These are phyloP conservation scores for Danio aesculapii DNA, from an alignment of 2,797 vertebrate genomes.

Conservation along the genomic window DNA sequence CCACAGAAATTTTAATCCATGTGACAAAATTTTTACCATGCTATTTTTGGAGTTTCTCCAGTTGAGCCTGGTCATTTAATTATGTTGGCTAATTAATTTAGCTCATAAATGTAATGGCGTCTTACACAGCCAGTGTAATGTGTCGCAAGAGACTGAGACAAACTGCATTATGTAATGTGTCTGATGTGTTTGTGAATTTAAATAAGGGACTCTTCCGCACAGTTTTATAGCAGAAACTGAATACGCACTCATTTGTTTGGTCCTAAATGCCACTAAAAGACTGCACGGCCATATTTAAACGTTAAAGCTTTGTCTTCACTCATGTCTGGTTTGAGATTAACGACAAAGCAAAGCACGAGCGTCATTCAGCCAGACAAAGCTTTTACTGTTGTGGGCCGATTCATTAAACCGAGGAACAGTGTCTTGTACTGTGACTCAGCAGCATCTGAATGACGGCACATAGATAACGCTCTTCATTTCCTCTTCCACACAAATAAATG, in stretches of 20 bases:
- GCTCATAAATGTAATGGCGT: background rate
- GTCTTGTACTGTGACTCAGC: slow-evolving; percentile 23
- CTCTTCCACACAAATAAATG: background rate
- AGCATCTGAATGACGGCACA: slow-evolving; percentile 25
- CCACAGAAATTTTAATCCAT: background rate
- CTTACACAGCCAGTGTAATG: background rate
- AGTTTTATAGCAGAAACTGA: background rate
- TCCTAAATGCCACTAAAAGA: background rate
- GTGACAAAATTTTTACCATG: background rate
- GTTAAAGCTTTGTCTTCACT: background rate
- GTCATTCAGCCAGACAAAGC: slow-evolving; percentile 25
- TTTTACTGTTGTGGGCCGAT: slow-evolving; percentile 12
- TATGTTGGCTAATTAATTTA: background rate
- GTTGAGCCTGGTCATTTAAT: background rate
- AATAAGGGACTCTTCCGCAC: background rate
- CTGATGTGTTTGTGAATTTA: background rate
- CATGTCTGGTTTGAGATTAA: background rate
- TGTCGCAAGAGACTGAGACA: background rate
- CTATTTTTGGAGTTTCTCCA: background rate
- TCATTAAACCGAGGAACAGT: slow-evolving; percentile 35
- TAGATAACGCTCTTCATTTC: slow-evolving; percentile 33
- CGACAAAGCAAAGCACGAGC: background rate
- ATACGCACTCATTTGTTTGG: background rate
- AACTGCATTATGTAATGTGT: background rate
- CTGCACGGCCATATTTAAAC: background rate